These are phyloP conservation scores for Tupaia chinensis DNA, from an alignment of 2,113 vertebrate genomes.

Conservation along the genomic window DNA sequence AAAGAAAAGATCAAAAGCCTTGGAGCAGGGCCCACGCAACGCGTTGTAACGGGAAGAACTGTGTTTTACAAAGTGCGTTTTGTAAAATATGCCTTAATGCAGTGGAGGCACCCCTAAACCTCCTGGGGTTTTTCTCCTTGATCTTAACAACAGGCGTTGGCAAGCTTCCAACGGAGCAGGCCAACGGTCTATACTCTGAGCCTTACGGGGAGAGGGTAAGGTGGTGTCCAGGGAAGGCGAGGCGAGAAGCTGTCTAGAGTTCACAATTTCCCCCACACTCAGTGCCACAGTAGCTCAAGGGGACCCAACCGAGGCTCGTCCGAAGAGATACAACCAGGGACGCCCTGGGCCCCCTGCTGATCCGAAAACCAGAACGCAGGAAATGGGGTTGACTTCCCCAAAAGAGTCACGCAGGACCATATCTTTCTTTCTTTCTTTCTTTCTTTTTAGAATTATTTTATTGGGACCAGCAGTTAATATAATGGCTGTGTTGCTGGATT, in stretches of 20 bases:
- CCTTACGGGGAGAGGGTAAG: neutral
- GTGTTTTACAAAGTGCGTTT: neutral
- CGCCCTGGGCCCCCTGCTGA: neutral
- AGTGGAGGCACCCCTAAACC: neutral
- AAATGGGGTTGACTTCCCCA: neutral
- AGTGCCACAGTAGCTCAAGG: neutral
- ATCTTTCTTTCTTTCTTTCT: neutral
- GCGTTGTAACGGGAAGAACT: slow-evolving; percentile 5
- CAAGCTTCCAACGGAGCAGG: slow-evolving; percentile 3
- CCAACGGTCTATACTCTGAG: neutral
- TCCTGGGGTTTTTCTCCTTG: neutral
- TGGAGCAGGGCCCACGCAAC: neutral
- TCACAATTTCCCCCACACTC: neutral
- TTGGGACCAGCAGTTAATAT: too few relatives aligned
- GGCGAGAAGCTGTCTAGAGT: neutral
- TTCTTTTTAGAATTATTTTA: too few relatives aligned
- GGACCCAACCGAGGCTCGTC: neutral
- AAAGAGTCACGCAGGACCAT: neutral
- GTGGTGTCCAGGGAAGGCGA: neutral
- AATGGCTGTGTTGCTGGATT: too few relatives aligned
- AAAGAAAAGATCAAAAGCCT: neutral
- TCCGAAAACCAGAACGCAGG: neutral
- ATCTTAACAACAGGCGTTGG: slow-evolving; percentile 1
- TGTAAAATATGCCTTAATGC: neutral
- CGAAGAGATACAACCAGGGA: neutral